These are phyloP conservation scores for Phrynosoma blainvillii DNA, from an alignment of 2,113 vertebrate genomes.

Conservation along the genomic window DNA sequence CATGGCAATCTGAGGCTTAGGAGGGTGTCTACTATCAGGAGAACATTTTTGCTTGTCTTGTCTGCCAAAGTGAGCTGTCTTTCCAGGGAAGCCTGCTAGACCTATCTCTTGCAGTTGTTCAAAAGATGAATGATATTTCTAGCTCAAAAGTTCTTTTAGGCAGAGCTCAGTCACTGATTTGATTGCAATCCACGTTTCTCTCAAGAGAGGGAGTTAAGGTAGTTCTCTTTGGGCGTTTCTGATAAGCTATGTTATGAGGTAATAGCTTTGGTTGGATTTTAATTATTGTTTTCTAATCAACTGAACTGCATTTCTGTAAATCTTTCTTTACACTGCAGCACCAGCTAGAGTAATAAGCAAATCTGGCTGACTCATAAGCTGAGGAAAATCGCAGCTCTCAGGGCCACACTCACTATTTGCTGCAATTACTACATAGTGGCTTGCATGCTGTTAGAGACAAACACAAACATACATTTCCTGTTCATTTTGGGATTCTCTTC, in stretches of 20 bases:
- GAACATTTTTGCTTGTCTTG: neutral
- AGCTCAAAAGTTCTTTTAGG: neutral
- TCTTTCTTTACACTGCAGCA: neutral
- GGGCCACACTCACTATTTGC: too few relatives aligned
- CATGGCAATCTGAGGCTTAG: neutral
- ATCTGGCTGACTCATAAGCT: neutral
- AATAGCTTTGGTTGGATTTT: neutral
- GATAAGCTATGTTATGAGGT: neutral
- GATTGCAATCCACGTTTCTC: too few relatives aligned
- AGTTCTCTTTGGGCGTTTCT: neutral
- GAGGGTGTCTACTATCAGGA: neutral
- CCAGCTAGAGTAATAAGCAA: neutral
- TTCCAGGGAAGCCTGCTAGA: neutral
- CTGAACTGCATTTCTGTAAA: neutral
- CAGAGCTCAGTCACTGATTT: too few relatives aligned
- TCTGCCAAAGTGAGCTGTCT: neutral
- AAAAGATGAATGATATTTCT: neutral
- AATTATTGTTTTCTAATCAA: neutral
- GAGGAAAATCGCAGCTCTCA: too few relatives aligned
- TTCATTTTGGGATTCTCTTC: too few relatives aligned
- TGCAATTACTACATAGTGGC: too few relatives aligned
- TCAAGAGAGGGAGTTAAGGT: too few relatives aligned
- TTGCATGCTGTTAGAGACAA: too few relatives aligned
- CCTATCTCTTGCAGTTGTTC: neutral
- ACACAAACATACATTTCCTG: too few relatives aligned